Conservation (phyloP, 1,140 invertebrate genomes). For the Heliothis virescens region DNA sequence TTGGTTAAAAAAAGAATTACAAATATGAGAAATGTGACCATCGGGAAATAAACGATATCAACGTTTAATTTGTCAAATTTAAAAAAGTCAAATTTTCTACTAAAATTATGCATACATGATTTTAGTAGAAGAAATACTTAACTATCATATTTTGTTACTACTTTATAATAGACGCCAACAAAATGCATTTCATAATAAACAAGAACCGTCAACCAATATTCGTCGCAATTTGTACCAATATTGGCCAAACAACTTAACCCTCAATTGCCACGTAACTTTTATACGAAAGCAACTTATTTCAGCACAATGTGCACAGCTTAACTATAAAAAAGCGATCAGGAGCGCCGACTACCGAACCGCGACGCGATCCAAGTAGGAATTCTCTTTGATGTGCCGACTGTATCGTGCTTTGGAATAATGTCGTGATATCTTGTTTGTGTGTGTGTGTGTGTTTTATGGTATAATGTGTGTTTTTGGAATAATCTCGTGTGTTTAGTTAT, state of each 20-base stretch:
- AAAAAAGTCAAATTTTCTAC: too few relatives aligned
- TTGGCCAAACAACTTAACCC: neutral
- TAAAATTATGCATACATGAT: too few relatives aligned
- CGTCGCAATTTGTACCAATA: neutral
- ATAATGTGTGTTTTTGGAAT: conserved; percentile 1
- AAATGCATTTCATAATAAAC: neutral
- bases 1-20: too few relatives aligned
- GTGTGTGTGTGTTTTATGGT: conserved; percentile 47
- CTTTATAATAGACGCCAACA: too few relatives aligned
- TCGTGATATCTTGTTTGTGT: conserved; percentile 36
- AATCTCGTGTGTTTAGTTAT: neutral
- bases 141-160: too few relatives aligned
- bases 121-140: too few relatives aligned
- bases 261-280: neutral
- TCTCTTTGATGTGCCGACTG: conserved; percentile 59
- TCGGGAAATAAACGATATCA: too few relatives aligned
- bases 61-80: too few relatives aligned
- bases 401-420: conserved; percentile 50
- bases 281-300: conserved; percentile 12
- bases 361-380: conserved; percentile 58
- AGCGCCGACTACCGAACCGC: conserved; percentile 73
- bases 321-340: conserved; percentile 76
- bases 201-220: neutral
- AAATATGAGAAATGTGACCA: too few relatives aligned
- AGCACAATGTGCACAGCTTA: conserved; percentile 52